Base-by-base conservation (phyloP, 2,113 vertebrate genomes). In the Gnathonemus longibarbis region DNA sequence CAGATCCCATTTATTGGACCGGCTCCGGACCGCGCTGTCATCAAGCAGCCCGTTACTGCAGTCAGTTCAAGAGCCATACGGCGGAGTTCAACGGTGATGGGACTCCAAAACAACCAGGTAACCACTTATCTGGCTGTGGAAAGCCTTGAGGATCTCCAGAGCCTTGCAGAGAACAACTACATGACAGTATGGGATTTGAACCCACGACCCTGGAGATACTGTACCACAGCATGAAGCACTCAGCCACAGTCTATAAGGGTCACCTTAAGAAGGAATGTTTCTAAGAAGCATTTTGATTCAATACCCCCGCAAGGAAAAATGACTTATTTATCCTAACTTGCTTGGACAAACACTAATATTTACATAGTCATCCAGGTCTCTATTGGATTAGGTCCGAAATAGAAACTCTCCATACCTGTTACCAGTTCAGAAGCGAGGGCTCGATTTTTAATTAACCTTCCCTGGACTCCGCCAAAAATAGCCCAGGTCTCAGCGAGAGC, bases 361-460 rank as follows among this genome's bases (percentile, higher is more conserved):
- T 80, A 42, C 74, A 77, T 13, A 15, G 35, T 42, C 31, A 80
- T 77, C 31, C n/a, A 77, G 31, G n/a, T 96, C 74, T 77, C 27
- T 77, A 77, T 39, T 77, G 31, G 35, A 42, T 80, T 42, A 80
- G 74, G 35, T 80, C 74, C 5, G 6, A 80, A 35, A 80, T 80
- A 80, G 74, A 80, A 80, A 80, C 17, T 5, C 13, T 19, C n/a
- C 5, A 42, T 80, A 80, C 74, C 5, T 39, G 74, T 19, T 80
- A 42, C 74, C 35, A 80, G 74, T 80, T 80, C 74, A 80, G 35
- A 80, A 80, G 74, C 17, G 74, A 80, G 74, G 35, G 31, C 74
- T 80, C 17, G 74, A 80, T 80, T 80, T 80, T 42, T 80, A 80
- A 80, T 80, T 80, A 80, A 80, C 74, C 74, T 80, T 80, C 74